A percentile compares a stretch with the other conserved stretches of the same genome.
Conservation (phyloP, 2,888 invertebrate genomes). For the Trimorus sp. region DNA sequence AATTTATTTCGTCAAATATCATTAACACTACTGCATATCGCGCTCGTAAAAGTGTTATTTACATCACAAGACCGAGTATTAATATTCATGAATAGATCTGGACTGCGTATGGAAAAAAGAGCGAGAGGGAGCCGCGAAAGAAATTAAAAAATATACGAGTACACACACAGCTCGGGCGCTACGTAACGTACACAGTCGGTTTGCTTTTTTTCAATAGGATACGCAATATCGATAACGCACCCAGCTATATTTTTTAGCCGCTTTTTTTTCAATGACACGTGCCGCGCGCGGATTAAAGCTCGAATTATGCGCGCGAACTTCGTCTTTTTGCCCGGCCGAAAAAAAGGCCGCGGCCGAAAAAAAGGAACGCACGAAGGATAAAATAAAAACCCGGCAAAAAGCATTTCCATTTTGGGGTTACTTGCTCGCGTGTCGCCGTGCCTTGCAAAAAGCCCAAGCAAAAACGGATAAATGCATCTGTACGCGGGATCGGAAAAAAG, state of each 20-base stretch:
- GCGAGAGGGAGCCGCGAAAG: constrained; percentile 37
- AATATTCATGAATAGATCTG: constrained; percentile 67
- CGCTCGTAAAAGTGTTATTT: constrained; percentile 67
- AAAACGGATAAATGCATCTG: constrained; percentile 48
- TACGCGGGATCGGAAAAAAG: constrained; percentile 34
- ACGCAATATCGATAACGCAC: constrained; percentile 66
- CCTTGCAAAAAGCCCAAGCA: constrained; percentile 39
- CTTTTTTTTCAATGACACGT: constrained; percentile 60
- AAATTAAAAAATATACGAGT: constrained; percentile 61
- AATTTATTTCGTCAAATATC: constrained; percentile 68
- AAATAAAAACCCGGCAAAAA: constrained; percentile 13
- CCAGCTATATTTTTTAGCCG: background rate
- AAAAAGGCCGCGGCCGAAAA: background rate
- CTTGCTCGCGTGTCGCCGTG: constrained; percentile 37
- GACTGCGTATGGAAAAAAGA: constrained; percentile 61
- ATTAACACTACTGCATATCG: constrained; percentile 65
- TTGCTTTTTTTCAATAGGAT: constrained; percentile 66
- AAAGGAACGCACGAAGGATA: constrained; percentile 9
- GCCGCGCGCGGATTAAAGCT: constrained; percentile 54
- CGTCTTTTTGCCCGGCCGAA: constrained; percentile 35
- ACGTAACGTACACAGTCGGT: constrained; percentile 62
- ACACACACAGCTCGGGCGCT: constrained; percentile 42
- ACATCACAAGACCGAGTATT: constrained; percentile 65
- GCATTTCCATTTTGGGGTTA: constrained; percentile 42
- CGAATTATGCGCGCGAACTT: constrained; percentile 47